These are phyloP conservation scores for Philaethria dido DNA, from an alignment of 2,888 invertebrate genomes.

Conservation along the genomic window DNA sequence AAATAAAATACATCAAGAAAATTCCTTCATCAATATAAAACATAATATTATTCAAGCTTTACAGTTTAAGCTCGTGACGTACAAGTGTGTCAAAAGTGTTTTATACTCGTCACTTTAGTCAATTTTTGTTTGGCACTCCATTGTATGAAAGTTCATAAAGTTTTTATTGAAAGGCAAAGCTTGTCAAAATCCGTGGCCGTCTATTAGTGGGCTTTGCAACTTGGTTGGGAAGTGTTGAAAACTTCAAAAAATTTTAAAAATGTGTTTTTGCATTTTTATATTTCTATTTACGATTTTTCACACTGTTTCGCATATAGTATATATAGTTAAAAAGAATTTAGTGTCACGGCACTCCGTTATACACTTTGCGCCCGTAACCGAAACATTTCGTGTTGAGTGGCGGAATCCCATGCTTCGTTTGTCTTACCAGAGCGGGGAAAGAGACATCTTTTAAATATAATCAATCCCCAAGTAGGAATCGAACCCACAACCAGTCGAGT, in stretches of 20 bases:
- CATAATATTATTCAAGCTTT: not conserved
- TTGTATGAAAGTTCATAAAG: conserved; percentile 20
- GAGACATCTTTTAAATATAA: no score
- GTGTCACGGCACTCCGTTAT: no score
- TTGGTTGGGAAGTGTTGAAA: conserved; percentile 3
- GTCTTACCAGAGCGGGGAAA: no score
- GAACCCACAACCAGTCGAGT: no score
- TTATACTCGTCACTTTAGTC: not conserved
- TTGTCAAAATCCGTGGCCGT: conserved; percentile 5
- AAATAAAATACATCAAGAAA: no score
- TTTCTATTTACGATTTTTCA: not conserved
- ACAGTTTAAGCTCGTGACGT: not conserved
- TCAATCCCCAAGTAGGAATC: no score
- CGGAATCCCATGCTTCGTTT: no score
- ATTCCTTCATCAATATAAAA: not conserved
- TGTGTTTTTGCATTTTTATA: not conserved
- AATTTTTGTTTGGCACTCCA: conserved; percentile 5
- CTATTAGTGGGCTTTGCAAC: conserved; percentile 19
- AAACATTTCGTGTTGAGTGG: no score
- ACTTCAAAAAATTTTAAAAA: not conserved
- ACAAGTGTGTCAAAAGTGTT: conserved; percentile 11
- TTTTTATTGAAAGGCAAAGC: conserved; percentile 10
- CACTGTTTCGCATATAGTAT: no score
- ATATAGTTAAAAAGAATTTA: no score
- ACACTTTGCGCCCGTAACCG: no score